Evolutionary conservation across 2,113 vertebrate species (phyloP).

Genomic region (Hucho hucho): DNA sequence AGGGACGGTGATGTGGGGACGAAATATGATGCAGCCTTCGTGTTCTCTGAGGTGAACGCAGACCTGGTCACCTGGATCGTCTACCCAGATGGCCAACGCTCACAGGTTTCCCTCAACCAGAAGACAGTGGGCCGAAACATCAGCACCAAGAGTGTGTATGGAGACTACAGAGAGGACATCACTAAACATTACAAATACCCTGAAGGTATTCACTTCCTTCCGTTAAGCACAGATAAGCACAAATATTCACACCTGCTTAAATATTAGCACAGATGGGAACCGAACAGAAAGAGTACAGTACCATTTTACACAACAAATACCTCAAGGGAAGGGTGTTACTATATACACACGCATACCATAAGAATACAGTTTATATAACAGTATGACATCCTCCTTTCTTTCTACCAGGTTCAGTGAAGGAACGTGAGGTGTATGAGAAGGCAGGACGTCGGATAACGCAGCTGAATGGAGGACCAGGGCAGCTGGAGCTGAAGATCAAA

Average conservation of each 20-base stretch:
- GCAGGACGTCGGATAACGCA: conserved; percentile 56
- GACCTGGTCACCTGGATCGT: conserved; percentile 71
- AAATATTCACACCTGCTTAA: not conserved
- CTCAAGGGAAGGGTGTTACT: not conserved
- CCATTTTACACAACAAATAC: conserved; percentile 71
- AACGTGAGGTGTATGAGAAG: conserved; percentile 72
- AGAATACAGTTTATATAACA: not conserved
- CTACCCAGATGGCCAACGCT: conserved; percentile 41
- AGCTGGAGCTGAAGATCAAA: conserved; percentile 68
- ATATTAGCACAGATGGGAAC: not conserved
- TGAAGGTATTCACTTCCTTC: conserved; percentile 60
- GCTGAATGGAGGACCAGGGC: conserved; percentile 7
- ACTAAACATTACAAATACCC: conserved; percentile 78
- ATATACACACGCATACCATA: not conserved
- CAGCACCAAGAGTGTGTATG: conserved; percentile 77
- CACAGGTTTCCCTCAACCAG: conserved; percentile 44
- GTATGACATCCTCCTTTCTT: not conserved
- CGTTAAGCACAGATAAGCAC: conserved; percentile 39
- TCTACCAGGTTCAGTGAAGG: conserved; percentile 68
- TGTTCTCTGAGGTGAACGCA: conserved; percentile 81
- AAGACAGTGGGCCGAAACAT: conserved; percentile 69
- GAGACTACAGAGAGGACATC: conserved; percentile 70
- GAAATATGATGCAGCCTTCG: conserved; percentile 73
- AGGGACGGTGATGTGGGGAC: conserved; percentile 70
- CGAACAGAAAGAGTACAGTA: too few relatives aligned